Conservation (phyloP, 35 echinoderm and acorn worm genomes). For the Chiridota heheva region DNA sequence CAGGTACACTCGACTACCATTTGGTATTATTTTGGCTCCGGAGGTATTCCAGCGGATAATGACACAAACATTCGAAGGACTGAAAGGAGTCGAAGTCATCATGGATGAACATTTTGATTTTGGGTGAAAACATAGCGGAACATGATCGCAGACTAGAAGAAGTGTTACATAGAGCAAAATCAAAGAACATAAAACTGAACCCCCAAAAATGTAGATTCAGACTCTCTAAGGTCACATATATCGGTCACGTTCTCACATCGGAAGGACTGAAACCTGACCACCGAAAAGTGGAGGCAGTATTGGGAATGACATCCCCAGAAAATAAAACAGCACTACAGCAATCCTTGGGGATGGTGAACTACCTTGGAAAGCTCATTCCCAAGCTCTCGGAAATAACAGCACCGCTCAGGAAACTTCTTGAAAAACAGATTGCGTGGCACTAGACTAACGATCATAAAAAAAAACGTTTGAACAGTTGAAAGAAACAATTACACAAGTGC, state of each 20-base stretch:
- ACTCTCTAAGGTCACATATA: conserved; percentile 5
- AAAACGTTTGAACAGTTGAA: neutral
- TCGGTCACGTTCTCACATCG: conserved; percentile 17
- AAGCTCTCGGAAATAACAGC: neutral
- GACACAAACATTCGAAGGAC: conserved; percentile 31
- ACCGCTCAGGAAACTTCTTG: neutral
- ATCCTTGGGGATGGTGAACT: conserved; percentile 30
- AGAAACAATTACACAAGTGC: neutral
- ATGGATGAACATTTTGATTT: conserved; percentile 64
- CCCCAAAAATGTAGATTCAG: conserved; percentile 24
- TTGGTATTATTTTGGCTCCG: conserved; percentile 48
- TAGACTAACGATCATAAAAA: neutral
- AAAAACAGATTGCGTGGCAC: neutral
- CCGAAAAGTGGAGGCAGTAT: conserved; percentile 29
- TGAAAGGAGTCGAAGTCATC: conserved; percentile 16
- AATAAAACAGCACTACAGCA: conserved; percentile 16
- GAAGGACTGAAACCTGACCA: conserved; percentile 38
- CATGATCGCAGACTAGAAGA: neutral
- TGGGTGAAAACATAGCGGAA: conserved; percentile 1
- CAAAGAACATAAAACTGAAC: conserved; percentile 29
- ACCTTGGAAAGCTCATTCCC: conserved; percentile 33
- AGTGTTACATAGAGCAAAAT: neutral
- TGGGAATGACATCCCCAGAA: conserved; percentile 4
- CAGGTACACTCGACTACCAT: conserved; percentile 29
- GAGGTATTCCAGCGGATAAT: conserved; percentile 36